Evolutionary conservation across 2,113 vertebrate genomes (phyloP).

Genomic region (Scomber scombrus): DNA sequence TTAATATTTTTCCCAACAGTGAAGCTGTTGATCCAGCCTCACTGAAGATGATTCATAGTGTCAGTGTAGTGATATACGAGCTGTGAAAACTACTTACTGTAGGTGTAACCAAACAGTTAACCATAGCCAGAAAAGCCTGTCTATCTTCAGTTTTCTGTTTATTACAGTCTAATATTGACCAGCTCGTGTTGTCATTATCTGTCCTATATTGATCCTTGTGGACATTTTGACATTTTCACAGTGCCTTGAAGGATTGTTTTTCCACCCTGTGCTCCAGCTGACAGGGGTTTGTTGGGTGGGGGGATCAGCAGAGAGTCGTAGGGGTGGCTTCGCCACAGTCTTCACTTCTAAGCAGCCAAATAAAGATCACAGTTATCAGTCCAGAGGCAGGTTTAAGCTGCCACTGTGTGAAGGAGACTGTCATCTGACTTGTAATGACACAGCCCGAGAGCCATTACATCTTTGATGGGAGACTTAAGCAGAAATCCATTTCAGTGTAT

Average conservation of each 20-base stretch:
- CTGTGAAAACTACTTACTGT: constrained; percentile 20
- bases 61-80: constrained; percentile 22
- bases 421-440: constrained; percentile 76
- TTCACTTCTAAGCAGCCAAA: constrained; percentile 55
- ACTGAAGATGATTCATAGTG: constrained; percentile 16
- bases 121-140: constrained; percentile 7
- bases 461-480: constrained; percentile 72
- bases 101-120: constrained; percentile 38
- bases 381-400: constrained; percentile 64
- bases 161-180: constrained; percentile 28
- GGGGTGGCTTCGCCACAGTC: constrained; percentile 28
- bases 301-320: not conserved
- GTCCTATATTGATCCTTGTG: constrained; percentile 43
- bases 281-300: constrained; percentile 26
- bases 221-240: constrained; percentile 44
- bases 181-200: constrained; percentile 41
- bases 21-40: constrained; percentile 22
- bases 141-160: constrained; percentile 15
- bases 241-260: constrained; percentile 46
- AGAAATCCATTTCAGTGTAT: constrained; percentile 73
- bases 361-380: constrained; percentile 72
- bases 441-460: constrained; percentile 69
- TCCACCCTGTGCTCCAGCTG: constrained; percentile 22
- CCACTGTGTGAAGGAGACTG: constrained; percentile 55
- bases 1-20: constrained; percentile 17